A percentile compares a stretch with the other conserved stretches of the same genome.
phyloP scores from a whole-genome alignment of 2,888 invertebrate species.

The Orthosia cruda region DNA sequence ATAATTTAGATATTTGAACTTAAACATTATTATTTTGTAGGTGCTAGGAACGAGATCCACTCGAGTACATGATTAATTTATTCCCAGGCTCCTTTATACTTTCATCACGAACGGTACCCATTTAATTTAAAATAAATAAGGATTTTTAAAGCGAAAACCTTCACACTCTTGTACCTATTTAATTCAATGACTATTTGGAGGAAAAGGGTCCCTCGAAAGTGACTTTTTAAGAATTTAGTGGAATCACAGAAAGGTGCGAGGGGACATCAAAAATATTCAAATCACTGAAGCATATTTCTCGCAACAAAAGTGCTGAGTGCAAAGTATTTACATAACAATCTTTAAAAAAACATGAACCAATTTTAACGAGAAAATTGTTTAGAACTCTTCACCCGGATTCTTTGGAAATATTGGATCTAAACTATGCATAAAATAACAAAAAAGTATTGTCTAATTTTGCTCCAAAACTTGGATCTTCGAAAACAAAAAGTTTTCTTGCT shows the following conservation, averaged over 20 bases:
- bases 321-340: conserved; percentile 51
- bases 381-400: conserved; percentile 36
- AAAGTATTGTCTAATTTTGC: conserved; percentile 31
- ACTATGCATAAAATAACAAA: conserved; percentile 48
- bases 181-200: conserved; percentile 57
- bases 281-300: conserved; percentile 51
- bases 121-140: conserved; percentile 70
- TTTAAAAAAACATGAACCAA: conserved; percentile 48
- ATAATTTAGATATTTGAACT: conserved; percentile 53
- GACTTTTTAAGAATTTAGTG: conserved; percentile 44
- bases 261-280: conserved; percentile 60
- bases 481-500: conserved; percentile 30
- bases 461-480: conserved; percentile 18
- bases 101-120: conserved; percentile 63
- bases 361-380: conserved; percentile 58
- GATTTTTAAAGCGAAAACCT: conserved; percentile 49
- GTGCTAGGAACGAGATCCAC: conserved; percentile 47
- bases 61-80: conserved; percentile 67
- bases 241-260: conserved; percentile 31
- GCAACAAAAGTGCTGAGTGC: conserved; percentile 36
- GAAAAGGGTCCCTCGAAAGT: conserved; percentile 25
- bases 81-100: conserved; percentile 60
- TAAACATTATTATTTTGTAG: conserved; percentile 60
- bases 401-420: conserved; percentile 54
- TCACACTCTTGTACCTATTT: conserved; percentile 60